Evolutionary conservation across 1,140 invertebrate genomes (phyloP).

Genomic region (Nixonia krombeini): DNA sequence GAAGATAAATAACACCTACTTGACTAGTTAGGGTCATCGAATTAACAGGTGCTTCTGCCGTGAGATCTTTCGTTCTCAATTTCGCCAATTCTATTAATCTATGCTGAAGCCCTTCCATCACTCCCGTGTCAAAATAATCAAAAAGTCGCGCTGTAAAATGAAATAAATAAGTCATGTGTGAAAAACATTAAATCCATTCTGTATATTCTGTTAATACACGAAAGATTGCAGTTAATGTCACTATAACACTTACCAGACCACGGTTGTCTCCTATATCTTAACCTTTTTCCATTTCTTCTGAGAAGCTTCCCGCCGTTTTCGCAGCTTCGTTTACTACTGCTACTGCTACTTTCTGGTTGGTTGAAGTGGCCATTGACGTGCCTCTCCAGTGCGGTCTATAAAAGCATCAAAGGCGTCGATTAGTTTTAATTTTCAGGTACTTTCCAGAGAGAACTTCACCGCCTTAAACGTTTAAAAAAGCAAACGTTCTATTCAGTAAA

Average conservation of each 20-base stretch:
- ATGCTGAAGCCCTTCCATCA: slow-evolving; percentile 89
- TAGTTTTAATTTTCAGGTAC: slow-evolving; percentile 15
- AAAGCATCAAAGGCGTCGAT: slow-evolving; percentile 47
- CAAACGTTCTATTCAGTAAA: neutral
- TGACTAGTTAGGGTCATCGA: slow-evolving; percentile 77
- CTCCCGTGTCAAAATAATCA: slow-evolving; percentile 89
- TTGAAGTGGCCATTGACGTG: slow-evolving; percentile 96
- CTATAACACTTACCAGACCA: slow-evolving; percentile 75
- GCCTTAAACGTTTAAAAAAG: slow-evolving; percentile 18
- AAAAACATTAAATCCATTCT: neutral
- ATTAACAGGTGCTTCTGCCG: slow-evolving; percentile 71
- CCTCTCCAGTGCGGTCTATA: slow-evolving; percentile 86
- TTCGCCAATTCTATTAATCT: slow-evolving; percentile 76
- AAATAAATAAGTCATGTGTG: slow-evolving; percentile 1
- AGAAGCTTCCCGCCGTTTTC: slow-evolving; percentile 82
- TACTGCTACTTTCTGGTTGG: slow-evolving; percentile 75
- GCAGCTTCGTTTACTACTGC: slow-evolving; percentile 76
- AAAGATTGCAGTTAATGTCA: neutral
- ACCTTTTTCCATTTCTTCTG: slow-evolving; percentile 87
- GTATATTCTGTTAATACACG: neutral
- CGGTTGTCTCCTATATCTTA: slow-evolving; percentile 85
- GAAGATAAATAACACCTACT: slow-evolving; percentile 66
- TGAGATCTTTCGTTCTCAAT: slow-evolving; percentile 74
- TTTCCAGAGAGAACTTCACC: slow-evolving; percentile 34
- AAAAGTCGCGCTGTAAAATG: slow-evolving; percentile 81